phyloP scores from a whole-genome alignment of 2,888 invertebrate genomes.

The Caenorhabditis becei region DNA sequence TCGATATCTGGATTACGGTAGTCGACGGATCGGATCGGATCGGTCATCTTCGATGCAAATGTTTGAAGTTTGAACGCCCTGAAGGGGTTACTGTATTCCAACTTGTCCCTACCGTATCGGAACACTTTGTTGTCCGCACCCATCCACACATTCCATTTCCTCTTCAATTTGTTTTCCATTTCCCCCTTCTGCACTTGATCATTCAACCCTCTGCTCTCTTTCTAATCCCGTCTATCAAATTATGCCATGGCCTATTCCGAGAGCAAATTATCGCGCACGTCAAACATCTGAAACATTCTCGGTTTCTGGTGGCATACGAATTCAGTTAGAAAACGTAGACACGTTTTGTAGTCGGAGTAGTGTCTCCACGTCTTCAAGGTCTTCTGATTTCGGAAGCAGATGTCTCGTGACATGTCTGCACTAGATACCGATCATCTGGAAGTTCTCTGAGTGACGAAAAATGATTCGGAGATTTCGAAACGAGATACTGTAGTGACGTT shows the following conservation, averaged over 20 bases:
- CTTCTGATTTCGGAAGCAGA: conserved; percentile 1
- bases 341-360: background rate
- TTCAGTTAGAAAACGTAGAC: no score
- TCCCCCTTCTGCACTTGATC: background rate
- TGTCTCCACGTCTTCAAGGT: background rate
- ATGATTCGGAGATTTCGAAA: background rate
- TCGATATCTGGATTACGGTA: background rate
- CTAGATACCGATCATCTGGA: conserved; percentile 25
- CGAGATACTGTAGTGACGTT: background rate
- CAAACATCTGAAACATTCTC: conserved; percentile 5
- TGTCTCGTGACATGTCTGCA: conserved; percentile 4
- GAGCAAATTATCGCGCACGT: background rate
- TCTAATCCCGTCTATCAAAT: background rate
- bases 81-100: no score
- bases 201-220: background rate
- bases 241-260: background rate
- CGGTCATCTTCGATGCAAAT: no score
- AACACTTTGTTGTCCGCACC: no score
- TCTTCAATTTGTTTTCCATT: background rate
- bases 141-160: background rate
- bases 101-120: no score
- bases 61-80: no score
- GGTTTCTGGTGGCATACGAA: no score
- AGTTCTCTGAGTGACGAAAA: background rate
- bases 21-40: background rate